Evolutionary conservation across 2,113 vertebrate genomes (phyloP).

Genomic region (Triplophysa dalaica): DNA sequence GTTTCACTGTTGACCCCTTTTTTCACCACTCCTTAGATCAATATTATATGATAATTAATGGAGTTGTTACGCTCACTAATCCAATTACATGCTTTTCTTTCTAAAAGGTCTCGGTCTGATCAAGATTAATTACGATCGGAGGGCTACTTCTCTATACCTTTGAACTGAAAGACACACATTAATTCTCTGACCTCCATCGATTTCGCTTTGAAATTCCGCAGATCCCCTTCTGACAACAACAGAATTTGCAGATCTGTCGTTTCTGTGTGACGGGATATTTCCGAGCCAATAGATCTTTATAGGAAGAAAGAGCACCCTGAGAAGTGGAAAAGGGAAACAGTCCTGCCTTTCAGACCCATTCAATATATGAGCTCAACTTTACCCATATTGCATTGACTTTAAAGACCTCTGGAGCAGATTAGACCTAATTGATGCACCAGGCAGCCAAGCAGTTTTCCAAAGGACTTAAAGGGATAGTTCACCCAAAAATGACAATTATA

Average conservation of each 20-base stretch:
- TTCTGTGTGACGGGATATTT: constrained; percentile 51
- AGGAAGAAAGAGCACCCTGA: constrained; percentile 38
- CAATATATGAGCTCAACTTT: constrained; percentile 38
- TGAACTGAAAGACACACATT: constrained; percentile 69
- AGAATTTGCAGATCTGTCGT: constrained; percentile 64
- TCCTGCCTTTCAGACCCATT: constrained; percentile 36
- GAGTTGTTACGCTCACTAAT: constrained; percentile 66
- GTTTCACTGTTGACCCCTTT: constrained; percentile 66
- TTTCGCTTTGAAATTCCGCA: constrained; percentile 51
- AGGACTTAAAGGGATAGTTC: too few relatives aligned
- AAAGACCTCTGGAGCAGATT: constrained; percentile 29
- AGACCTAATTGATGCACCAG: constrained; percentile 35
- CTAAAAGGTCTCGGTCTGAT: constrained; percentile 65
- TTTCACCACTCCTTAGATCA: constrained; percentile 64
- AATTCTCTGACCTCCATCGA: constrained; percentile 69
- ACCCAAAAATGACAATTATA: too few relatives aligned
- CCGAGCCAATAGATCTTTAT: constrained; percentile 58
- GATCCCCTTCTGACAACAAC: constrained; percentile 63
- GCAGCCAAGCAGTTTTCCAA: neutral
- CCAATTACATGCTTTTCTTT: constrained; percentile 72
- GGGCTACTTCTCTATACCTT: constrained; percentile 65
- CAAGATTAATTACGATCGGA: constrained; percentile 68
- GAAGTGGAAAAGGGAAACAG: constrained; percentile 30
- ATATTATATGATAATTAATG: constrained; percentile 71
- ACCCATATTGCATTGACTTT: constrained; percentile 38